Conservation (phyloP, 2,113 vertebrate genomes). For the Albula glossodonta region DNA sequence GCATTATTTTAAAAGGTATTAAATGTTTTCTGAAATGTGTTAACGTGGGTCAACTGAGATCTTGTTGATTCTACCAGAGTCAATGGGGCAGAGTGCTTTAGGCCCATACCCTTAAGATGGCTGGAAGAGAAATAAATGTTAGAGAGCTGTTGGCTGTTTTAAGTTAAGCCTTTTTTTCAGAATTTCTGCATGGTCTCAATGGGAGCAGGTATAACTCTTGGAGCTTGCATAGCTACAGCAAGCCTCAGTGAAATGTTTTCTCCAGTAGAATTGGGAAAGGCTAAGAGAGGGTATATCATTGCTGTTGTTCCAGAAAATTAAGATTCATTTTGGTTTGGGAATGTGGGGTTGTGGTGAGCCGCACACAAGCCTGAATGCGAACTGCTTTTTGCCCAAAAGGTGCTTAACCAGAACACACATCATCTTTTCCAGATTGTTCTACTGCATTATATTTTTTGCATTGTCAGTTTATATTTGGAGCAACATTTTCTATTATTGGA, state of each 20-base stretch:
- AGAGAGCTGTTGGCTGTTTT: background rate
- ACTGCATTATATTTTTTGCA: background rate
- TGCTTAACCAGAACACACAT: too few species aligned
- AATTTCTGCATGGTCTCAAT: background rate
- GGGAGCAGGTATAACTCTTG: background rate
- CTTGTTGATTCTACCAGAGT: too few species aligned
- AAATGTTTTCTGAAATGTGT: too few species aligned
- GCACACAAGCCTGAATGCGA: too few species aligned
- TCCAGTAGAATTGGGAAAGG: background rate
- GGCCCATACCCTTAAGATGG: background rate
- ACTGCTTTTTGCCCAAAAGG: too few species aligned
- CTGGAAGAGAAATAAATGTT: background rate
- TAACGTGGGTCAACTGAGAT: too few species aligned
- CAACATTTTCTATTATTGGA: background rate
- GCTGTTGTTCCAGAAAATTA: background rate
- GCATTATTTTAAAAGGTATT: too few species aligned
- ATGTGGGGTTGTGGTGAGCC: background rate
- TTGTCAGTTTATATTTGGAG: background rate
- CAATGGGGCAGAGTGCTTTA: background rate
- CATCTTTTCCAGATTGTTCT: too few species aligned
- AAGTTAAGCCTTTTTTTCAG: background rate
- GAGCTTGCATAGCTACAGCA: background rate
- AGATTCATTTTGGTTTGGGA: background rate
- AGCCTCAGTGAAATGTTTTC: too few species aligned
- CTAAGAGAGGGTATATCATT: background rate